Evolutionary conservation across 2,888 invertebrate genomes (phyloP).

Genomic region (Dryococelus australis): DNA sequence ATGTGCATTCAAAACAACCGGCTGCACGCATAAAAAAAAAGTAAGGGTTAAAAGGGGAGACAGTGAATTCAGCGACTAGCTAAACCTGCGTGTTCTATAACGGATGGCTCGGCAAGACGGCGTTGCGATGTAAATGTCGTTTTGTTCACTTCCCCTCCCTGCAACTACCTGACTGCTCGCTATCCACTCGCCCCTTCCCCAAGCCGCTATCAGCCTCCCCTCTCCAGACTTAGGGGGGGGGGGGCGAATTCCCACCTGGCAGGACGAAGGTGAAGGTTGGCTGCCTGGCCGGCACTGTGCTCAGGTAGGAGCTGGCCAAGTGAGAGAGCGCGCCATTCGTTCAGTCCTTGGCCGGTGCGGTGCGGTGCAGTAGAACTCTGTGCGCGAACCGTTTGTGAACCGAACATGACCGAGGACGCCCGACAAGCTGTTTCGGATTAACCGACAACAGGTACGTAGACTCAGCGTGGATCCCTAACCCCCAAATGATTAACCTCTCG

Average conservation of each 20-base stretch:
- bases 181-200: not conserved
- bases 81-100: not conserved
- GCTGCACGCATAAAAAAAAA: not conserved
- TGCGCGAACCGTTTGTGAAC: not conserved
- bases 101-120: not conserved
- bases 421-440: not conserved
- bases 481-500: too few relatives aligned
- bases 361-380: not conserved
- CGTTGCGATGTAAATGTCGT: not conserved
- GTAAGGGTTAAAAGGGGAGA: not conserved
- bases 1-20: not conserved
- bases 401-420: not conserved
- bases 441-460: not conserved
- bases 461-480: too few relatives aligned
- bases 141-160: not conserved
- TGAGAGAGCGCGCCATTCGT: not conserved
- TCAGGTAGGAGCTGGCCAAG: not conserved
- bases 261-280: not conserved
- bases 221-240: not conserved
- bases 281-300: too few relatives aligned
- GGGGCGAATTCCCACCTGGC: conserved; percentile 17
- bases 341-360: not conserved
- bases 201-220: not conserved
- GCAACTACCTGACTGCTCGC: not conserved
- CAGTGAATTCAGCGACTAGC: not conserved